Evolutionary conservation across 2,797 vertebrate species (phyloP).

Genomic region (Cyprinodon diabolis): DNA sequence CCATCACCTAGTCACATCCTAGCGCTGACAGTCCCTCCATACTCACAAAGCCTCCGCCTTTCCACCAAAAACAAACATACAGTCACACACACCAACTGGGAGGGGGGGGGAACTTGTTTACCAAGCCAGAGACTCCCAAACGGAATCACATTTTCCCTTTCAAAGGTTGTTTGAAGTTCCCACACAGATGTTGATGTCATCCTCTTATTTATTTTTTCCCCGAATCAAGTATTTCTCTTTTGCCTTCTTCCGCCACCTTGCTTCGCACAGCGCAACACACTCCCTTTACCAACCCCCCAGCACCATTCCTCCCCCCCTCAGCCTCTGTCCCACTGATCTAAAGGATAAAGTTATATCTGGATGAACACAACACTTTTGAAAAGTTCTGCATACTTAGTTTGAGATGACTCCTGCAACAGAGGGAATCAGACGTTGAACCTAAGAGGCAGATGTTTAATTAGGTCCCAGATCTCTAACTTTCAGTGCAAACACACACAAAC

Average conservation of each 20-base stretch:
- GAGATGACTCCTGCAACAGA: conserved; percentile 29
- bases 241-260: conserved; percentile 56
- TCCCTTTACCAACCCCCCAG: conserved; percentile 30
- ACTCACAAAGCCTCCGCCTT: conserved; percentile 28
- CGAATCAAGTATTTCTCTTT: conserved; percentile 48
- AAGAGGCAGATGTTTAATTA: conserved; percentile 52
- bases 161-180: conserved; percentile 75
- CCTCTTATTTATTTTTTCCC: conserved; percentile 52
- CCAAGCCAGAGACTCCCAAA: conserved; percentile 71
- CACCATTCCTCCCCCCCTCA: conserved; percentile 41
- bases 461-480: conserved; percentile 6
- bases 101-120: conserved; percentile 72
- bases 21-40: conserved; percentile 49
- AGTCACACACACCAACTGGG: conserved; percentile 37
- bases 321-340: conserved; percentile 62
- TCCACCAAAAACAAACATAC: conserved; percentile 25
- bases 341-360: conserved; percentile 66
- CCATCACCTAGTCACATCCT: conserved; percentile 18
- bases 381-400: conserved; percentile 58
- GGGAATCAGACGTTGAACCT: conserved; percentile 43
- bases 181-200: conserved; percentile 69
- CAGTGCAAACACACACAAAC: background rate
- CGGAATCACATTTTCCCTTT: conserved; percentile 71
- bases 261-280: conserved; percentile 60
- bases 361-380: conserved; percentile 38